Evolutionary conservation across 1,140 invertebrate species (phyloP).

Genomic region (Neodiprion fabricii): DNA sequence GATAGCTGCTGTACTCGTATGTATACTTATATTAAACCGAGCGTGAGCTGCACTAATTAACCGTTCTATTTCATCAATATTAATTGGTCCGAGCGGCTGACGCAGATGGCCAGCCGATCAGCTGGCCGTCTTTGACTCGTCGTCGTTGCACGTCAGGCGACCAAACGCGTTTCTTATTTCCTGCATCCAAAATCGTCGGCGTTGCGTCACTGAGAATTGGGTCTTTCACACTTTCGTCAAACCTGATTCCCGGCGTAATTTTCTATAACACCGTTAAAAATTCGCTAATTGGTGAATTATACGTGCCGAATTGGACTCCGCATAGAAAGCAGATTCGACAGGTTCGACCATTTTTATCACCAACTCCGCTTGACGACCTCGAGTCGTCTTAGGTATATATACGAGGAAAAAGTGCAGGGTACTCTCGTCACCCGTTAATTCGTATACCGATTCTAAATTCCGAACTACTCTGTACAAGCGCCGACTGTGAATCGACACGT

Average conservation of each 20-base stretch:
- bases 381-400: background rate
- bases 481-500: background rate
- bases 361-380: background rate
- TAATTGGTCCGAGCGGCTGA: background rate
- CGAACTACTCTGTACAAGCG: no score
- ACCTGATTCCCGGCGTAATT: no score
- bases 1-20: no score
- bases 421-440: no score
- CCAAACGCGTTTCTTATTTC: background rate
- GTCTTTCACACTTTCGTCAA: no score
- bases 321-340: background rate
- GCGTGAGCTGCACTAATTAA: background rate
- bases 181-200: no score
- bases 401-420: no score
- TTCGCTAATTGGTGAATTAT: background rate
- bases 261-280: background rate
- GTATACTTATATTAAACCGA: background rate
- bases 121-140: background rate
- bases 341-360: background rate
- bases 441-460: no score
- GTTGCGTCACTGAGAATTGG: no score
- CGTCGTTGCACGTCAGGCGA: background rate
- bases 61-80: background rate
- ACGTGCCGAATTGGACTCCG: background rate
- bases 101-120: background rate